These are phyloP conservation scores for Phytoseiulus persimilis DNA, from an alignment of 2,888 invertebrate species.

Conservation along the genomic window DNA sequence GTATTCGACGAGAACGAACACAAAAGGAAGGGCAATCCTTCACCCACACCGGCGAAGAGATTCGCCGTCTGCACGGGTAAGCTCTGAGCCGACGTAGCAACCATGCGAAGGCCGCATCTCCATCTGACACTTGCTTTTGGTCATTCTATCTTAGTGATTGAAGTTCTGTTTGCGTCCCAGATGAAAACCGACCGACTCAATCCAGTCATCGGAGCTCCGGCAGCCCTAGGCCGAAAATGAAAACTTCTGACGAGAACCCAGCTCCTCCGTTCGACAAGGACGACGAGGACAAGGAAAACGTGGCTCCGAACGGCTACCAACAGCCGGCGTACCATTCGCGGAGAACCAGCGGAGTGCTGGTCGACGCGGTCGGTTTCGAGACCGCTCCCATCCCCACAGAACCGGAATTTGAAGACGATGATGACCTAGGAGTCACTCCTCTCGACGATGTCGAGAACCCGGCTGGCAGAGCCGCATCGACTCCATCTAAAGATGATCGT, in stretches of 20 bases:
- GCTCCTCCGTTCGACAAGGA: slow-evolving; percentile 1
- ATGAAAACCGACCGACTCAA: slow-evolving; percentile 10
- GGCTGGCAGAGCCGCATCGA: slow-evolving; percentile 7
- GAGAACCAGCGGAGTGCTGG: slow-evolving; percentile 14
- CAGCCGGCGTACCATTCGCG: slow-evolving; percentile 23
- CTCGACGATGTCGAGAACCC: background rate
- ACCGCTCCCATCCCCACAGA: slow-evolving; percentile 8
- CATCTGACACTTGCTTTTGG: too few species aligned
- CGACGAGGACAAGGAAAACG: slow-evolving; percentile 32
- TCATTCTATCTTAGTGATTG: too few species aligned
- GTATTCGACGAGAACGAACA: slow-evolving; percentile 21
- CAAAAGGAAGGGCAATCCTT: background rate
- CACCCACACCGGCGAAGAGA: slow-evolving; percentile 6
- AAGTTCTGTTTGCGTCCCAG: background rate
- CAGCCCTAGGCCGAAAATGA: background rate
- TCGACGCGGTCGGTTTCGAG: slow-evolving; percentile 19
- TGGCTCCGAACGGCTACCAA: slow-evolving; percentile 31
- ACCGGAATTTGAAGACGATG: background rate
- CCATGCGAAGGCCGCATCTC: too few species aligned
- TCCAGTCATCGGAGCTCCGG: background rate
- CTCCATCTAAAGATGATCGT: background rate
- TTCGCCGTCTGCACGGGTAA: slow-evolving; percentile 11
- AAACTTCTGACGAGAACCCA: slow-evolving; percentile 10
- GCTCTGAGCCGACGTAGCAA: background rate
- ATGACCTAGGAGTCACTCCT: background rate